Evolutionary conservation across 35 echinoderm and acorn worm species (phyloP).

Genomic region (Amphiura filiformis): DNA sequence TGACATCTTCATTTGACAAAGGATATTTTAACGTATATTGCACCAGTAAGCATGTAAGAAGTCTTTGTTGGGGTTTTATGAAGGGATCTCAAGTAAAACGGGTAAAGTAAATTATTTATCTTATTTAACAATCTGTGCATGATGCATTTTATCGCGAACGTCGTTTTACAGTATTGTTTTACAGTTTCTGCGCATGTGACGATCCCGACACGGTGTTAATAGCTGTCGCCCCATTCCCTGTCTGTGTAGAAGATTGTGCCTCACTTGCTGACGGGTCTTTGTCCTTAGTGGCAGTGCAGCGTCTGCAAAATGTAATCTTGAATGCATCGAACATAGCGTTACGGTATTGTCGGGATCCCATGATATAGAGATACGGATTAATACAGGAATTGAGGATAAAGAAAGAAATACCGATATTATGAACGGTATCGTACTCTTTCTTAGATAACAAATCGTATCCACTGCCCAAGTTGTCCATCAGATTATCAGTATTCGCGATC

Average conservation of each 20-base stretch:
- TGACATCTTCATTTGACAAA: not conserved
- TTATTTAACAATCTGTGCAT: too few relatives aligned
- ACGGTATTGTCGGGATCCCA: not conserved
- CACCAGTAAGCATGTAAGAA: too few relatives aligned
- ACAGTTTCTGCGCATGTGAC: too few relatives aligned
- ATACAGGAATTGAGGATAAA: not conserved
- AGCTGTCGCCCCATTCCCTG: too few relatives aligned
- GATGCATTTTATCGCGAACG: too few relatives aligned
- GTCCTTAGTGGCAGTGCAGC: not conserved
- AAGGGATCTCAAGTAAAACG: too few relatives aligned
- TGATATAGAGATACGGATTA: not conserved
- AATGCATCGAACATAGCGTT: not conserved
- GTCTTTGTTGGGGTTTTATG: too few relatives aligned
- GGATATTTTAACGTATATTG: not conserved
- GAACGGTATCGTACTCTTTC: not conserved
- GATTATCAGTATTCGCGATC: not conserved
- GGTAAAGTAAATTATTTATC: too few relatives aligned
- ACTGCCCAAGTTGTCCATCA: not conserved
- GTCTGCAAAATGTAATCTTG: not conserved
- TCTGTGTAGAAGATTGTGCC: too few relatives aligned
- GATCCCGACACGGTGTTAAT: too few relatives aligned
- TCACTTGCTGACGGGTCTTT: too few relatives aligned
- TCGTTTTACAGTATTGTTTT: too few relatives aligned
- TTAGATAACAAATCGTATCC: not conserved
- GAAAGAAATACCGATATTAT: not conserved